Evolutionary conservation across 2,888 invertebrate genomes (phyloP).

Genomic region (Protonemura montana): DNA sequence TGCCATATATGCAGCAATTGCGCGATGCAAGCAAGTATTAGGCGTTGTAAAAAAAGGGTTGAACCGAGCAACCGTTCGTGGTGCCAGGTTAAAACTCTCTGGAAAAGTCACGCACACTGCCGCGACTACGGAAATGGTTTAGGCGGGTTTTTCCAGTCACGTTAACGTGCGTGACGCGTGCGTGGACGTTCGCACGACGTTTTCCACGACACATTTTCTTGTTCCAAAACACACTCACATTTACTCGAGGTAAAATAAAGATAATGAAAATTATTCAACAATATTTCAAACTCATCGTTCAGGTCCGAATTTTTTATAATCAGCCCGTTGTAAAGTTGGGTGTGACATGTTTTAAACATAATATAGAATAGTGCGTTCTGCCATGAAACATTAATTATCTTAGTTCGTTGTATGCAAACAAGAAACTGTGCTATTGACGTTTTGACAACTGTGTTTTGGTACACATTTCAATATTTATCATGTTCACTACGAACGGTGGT

Average conservation of each 20-base stretch:
- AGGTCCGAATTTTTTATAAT: background rate
- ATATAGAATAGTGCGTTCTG: background rate
- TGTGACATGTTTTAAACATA: slow-evolving; percentile 12
- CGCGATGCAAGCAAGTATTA: background rate
- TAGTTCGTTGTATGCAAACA: background rate
- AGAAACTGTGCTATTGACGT: background rate
- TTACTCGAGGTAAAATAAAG: background rate
- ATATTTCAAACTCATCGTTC: background rate
- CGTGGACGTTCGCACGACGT: background rate
- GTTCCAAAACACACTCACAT: background rate
- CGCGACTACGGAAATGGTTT: background rate
- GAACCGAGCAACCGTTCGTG: background rate
- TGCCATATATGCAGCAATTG: background rate
- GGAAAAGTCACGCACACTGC: background rate
- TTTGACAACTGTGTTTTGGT: background rate
- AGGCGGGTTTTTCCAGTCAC: background rate
- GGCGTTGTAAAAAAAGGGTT: background rate
- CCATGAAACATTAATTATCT: background rate
- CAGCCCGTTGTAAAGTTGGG: background rate
- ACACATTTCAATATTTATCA: background rate
- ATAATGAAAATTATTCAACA: background rate
- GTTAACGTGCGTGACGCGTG: background rate
- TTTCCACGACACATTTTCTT: background rate
- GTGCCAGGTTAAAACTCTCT: no score
- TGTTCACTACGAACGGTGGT: background rate